Conservation (phyloP, 2,113 vertebrate genomes). For the Indicator indicator region DNA sequence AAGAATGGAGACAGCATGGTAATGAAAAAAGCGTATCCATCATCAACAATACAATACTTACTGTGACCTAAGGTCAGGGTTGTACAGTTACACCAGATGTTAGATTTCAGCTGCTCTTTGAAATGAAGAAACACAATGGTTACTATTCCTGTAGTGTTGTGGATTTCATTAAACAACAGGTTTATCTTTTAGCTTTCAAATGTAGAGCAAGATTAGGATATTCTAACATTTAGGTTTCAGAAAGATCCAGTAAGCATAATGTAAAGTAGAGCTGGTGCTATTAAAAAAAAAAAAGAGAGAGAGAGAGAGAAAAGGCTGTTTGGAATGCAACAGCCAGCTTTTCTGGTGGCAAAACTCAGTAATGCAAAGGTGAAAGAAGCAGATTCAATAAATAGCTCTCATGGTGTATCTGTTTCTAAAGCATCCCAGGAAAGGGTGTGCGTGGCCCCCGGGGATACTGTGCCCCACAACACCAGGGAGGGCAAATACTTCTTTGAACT, state of each 20-base stretch:
- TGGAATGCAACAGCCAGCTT: neutral
- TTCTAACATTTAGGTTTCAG: slow-evolving; percentile 47
- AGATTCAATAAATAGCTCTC: neutral
- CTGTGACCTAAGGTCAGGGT: slow-evolving; percentile 60
- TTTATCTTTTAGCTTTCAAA: slow-evolving; percentile 65
- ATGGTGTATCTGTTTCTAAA: neutral
- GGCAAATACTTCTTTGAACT: neutral
- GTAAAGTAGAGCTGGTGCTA: slow-evolving; percentile 4
- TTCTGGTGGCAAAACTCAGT: neutral
- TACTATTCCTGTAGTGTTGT: slow-evolving; percentile 58
- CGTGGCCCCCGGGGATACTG: accelerated
- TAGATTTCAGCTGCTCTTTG: slow-evolving; percentile 56
- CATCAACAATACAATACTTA: slow-evolving; percentile 64
- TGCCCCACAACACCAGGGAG: neutral
- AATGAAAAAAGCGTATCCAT: slow-evolving; percentile 72
- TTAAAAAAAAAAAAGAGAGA: neutral
- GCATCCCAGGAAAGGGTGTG: neutral
- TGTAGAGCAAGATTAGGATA: slow-evolving; percentile 38
- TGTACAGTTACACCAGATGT: slow-evolving; percentile 62
- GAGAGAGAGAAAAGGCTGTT: neutral
- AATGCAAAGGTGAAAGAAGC: neutral
- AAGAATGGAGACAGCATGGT: slow-evolving; percentile 68
- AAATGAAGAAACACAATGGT: slow-evolving; percentile 57
- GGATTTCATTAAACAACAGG: slow-evolving; percentile 64
- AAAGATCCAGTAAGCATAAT: neutral